Evolutionary conservation across 1,140 invertebrate species (phyloP), one percentile per base, ranked within the genome.

Genomic region (Chymomyza costata): DNA sequence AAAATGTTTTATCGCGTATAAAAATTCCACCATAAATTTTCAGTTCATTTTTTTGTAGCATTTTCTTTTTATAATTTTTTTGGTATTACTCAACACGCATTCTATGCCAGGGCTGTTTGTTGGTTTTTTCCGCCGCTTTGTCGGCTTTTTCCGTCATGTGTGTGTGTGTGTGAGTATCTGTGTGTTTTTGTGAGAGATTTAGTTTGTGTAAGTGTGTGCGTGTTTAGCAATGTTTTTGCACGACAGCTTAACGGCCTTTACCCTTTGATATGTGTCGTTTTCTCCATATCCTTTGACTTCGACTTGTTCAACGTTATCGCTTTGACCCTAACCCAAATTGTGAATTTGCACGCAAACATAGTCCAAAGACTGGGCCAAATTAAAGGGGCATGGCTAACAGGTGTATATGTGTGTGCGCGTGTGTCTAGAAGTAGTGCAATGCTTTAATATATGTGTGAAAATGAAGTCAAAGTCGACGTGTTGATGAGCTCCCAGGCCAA

Each of bases 301-400:
- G n/a, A n/a, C 59, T 80, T 65, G 63, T 57, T 62, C 65, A 47
- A 66, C 59, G 61, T 82, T 82, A 82, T 82, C 78, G 78, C 50
- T 74, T 43, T 82, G 78, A 82, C 78, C 78, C 80, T 80, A 82
- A 83, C 78, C 78, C 64, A 80, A 82, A 82, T 82, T 80, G 80
- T 55, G 46, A 62, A 56, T 60, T 64, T 52, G 59, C 78, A 82
- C 71, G 78, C 78, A 57, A 82, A 37, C 71, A n/a, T n/a, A 41
- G 28, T 11, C 34, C 32, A 13, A 32, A 47, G 54, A 58, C 40
- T 21, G 37, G 5, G 17, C n/a, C n/a, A n/a, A n/a, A n/a, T n/a
- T n/a, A n/a, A n/a, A n/a, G 17, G 7, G 41, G 19, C 46, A 15
- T 17, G 11, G 19, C 6, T 18, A 2, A 39, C 6, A 11, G 19